Evolutionary conservation across 2,113 vertebrate genomes (phyloP).

Genomic region (Sialia sialis): DNA sequence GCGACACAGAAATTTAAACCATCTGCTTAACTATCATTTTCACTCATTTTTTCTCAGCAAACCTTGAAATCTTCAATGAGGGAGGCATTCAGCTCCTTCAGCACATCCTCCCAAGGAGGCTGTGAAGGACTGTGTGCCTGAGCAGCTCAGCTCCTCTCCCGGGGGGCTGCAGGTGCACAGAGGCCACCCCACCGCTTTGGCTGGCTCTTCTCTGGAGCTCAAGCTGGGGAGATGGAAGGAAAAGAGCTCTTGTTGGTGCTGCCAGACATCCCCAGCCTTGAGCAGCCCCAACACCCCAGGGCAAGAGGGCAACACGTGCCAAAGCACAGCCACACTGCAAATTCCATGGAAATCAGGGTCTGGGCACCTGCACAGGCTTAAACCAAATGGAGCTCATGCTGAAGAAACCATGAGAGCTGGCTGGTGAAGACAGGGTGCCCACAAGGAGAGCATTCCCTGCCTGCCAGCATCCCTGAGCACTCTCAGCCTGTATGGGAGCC

Average conservation of each 20-base stretch:
- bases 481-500: fast-evolving
- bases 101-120: background rate
- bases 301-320: fast-evolving
- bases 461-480: background rate
- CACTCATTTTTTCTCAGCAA: background rate
- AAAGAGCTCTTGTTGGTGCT: background rate
- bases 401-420: background rate
- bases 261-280: background rate
- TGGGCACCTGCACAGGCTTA: background rate
- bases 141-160: background rate
- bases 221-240: background rate
- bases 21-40: slow-evolving; percentile 4
- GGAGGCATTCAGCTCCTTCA: background rate
- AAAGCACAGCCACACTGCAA: fast-evolving
- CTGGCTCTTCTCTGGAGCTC: background rate
- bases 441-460: background rate
- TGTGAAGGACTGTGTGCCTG: fast-evolving
- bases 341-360: no score
- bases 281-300: background rate
- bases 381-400: background rate
- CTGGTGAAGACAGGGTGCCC: fast-evolving
- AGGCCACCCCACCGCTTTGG: background rate
- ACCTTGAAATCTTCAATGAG: background rate
- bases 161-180: fast-evolving
- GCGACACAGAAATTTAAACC: background rate